A percentile compares a stretch with the other conserved stretches of the same genome.
These are phyloP conservation scores for Sialia sialis DNA, from an alignment of 2,113 vertebrate genomes.

Conservation along the genomic window DNA sequence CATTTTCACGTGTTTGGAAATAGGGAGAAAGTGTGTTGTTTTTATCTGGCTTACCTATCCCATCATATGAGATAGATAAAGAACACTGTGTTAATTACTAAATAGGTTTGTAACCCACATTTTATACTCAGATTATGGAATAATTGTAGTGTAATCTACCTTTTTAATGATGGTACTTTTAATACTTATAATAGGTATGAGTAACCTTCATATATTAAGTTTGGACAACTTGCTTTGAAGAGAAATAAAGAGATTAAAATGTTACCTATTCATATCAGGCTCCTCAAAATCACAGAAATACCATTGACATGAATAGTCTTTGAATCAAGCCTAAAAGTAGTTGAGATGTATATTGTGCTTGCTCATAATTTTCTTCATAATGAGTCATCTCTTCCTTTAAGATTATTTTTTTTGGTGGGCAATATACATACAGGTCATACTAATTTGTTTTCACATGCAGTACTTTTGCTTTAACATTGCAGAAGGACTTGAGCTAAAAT, in stretches of 20 bases:
- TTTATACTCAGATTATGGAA: neutral
- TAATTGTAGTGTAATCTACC: neutral
- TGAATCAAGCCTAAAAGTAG: neutral
- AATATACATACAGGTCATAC: neutral
- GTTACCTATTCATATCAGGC: neutral
- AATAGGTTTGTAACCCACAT: neutral
- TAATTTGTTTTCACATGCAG: neutral
- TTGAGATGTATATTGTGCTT: neutral
- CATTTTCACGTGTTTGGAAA: neutral
- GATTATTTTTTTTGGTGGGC: neutral
- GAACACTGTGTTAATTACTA: neutral
- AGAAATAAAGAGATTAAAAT: neutral
- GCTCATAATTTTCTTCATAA: neutral
- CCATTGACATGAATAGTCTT: neutral
- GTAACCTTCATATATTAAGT: neutral
- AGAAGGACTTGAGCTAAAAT: neutral
- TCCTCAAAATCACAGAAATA: neutral
- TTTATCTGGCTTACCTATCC: neutral
- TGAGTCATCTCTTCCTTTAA: neutral
- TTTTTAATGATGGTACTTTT: neutral
- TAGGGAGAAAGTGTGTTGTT: neutral
- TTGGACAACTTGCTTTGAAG: neutral
- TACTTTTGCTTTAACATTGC: neutral
- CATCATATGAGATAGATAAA: neutral
- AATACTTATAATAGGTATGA: neutral